Evolutionary conservation across 23 tunicate genomes (phyloP).

Genomic region (Oikopleura vanhoeffeni): DNA sequence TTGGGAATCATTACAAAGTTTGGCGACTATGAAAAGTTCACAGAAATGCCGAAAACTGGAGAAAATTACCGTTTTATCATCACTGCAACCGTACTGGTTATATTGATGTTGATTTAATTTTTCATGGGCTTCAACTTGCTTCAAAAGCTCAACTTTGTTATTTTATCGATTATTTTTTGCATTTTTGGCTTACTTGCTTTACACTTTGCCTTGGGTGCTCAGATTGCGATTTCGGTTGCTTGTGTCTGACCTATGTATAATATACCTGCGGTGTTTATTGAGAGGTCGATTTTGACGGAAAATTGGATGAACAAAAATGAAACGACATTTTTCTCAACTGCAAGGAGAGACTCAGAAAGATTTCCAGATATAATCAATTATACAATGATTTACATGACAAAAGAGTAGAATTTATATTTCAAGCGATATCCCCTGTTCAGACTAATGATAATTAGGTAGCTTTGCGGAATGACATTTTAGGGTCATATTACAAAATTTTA

Average conservation of each 20-base stretch:
- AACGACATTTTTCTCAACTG: not conserved
- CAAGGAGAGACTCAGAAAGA: constrained; percentile 18
- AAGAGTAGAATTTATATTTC: too few relatives aligned
- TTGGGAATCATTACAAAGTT: not conserved
- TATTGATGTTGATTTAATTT: not conserved
- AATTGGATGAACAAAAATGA: constrained; percentile 14
- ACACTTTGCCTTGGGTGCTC: not conserved
- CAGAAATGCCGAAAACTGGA: not conserved
- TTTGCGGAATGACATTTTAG: too few relatives aligned
- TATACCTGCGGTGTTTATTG: not conserved
- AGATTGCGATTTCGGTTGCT: not conserved
- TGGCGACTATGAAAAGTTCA: not conserved
- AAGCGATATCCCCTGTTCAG: too few relatives aligned
- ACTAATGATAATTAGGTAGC: too few relatives aligned
- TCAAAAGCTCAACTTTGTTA: not conserved
- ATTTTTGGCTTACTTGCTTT: not conserved
- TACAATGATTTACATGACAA: not conserved
- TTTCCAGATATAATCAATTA: not conserved
- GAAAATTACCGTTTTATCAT: not conserved
- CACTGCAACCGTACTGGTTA: not conserved
- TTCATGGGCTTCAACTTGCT: not conserved
- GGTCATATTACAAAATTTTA: too few relatives aligned
- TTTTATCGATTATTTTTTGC: not conserved
- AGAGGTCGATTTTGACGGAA: not conserved
- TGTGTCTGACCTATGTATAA: too few relatives aligned